A percentile compares a stretch with the other conserved stretches of the same genome.
These are phyloP conservation scores for Spinus pinus DNA, from an alignment of 2,797 vertebrate genomes.

Conservation along the genomic window DNA sequence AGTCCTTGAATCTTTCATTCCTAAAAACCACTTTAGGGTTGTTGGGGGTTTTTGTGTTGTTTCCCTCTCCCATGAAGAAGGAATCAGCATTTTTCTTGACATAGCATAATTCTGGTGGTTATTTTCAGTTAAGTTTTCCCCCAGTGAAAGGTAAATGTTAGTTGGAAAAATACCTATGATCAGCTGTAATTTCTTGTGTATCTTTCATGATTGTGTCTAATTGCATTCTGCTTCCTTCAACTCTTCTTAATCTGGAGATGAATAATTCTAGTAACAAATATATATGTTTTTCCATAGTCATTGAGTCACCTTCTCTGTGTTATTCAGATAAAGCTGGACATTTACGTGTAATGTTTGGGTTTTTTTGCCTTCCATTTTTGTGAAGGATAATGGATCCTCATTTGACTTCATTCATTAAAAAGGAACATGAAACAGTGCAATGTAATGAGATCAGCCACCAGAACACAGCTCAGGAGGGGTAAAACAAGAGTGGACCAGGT, in stretches of 20 bases:
- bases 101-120: background rate
- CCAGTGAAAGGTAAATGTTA: background rate
- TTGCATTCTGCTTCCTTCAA: background rate
- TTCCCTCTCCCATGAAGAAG: background rate
- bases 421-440: background rate
- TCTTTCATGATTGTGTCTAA: background rate
- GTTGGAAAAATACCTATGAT: background rate
- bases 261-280: background rate
- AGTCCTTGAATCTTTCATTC: background rate
- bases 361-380: background rate
- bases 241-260: background rate
- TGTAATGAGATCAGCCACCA: background rate
- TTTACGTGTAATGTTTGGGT: background rate
- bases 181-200: background rate
- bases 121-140: background rate
- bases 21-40: background rate
- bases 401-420: background rate
- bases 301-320: background rate
- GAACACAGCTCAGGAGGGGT: background rate
- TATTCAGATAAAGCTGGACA: background rate
- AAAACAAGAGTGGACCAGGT: background rate
- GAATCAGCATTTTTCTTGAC: background rate
- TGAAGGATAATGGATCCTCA: background rate
- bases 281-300: background rate
- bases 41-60: background rate